Base-by-base conservation (phyloP, 2,113 vertebrate genomes). In the Labeo rohita region DNA sequence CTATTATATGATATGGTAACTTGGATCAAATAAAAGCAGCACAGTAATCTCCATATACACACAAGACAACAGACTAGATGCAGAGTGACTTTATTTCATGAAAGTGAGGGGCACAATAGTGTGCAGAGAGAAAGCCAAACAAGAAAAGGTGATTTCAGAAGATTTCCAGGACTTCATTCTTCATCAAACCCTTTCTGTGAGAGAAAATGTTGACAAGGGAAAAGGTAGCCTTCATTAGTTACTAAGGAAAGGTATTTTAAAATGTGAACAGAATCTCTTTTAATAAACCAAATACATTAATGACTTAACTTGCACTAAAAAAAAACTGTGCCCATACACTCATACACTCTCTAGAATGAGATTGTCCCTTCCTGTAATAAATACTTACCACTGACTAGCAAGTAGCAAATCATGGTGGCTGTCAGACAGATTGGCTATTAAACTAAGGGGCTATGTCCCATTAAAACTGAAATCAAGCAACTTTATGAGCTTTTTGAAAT, bases 101-200 rank as follows among this genome's bases (percentile, higher is more conserved):
- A 6, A 68, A 18, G 79, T 49, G 13, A 66, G 23, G 34, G 54
- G 70, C 6, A 82, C 80, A 52, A 52, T 21, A 11, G 63, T 82
- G 45, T 68, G 15, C 21, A 45, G 36, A 36, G 63, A 68, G 47
- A 68, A 18, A 50, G 63, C 18, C 28, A 49, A 16, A 87, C 86
- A 90, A 75, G 49, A 59, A 78, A 75, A 70, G 34, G 80, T 28
- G 45, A 39, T 91, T 90, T 92, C 86, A 87, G 78, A 52, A 73
- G 85, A 88, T 82, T 68, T 93, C 87, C 91, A 88, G 80, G 92
- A 88, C 86, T 91, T 95, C 91, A 95, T 90, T 95, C 94, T 89
- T 95, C 94, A 91, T 95, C 94, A 92, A 94, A 95, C 34, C 92
- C 94, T 94, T 95, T 95, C 94, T 95, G 94, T 86, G 74, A 83